Percentiles rank a stretch among this genome's conserved stretches.
Evolutionary conservation across 2,113 vertebrate genomes (phyloP).

Genomic region (Ailurus styani): DNA sequence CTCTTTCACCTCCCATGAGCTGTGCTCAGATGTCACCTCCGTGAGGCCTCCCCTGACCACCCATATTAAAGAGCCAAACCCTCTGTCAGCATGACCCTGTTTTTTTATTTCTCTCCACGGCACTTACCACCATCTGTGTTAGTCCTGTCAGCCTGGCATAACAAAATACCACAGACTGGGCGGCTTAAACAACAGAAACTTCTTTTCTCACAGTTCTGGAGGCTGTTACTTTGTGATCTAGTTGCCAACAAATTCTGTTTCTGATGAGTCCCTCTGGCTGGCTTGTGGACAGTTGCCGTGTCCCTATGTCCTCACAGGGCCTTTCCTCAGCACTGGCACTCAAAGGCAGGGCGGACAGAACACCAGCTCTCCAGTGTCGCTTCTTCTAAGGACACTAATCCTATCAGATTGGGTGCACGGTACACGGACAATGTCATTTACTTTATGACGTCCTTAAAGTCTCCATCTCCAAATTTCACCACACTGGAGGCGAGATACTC

Average conservation of each 20-base stretch:
- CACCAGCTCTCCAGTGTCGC: background rate
- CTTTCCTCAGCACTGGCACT: background rate
- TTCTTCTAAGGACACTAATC: background rate
- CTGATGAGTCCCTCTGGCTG: background rate
- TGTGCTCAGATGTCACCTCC: background rate
- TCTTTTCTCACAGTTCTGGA: background rate
- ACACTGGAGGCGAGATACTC: background rate
- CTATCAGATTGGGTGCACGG: background rate
- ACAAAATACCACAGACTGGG: background rate
- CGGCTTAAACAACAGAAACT: background rate
- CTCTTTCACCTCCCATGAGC: background rate
- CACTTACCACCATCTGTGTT: background rate
- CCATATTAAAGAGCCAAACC: background rate
- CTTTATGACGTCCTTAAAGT: background rate
- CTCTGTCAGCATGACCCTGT: background rate
- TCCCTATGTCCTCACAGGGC: background rate
- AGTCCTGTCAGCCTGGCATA: background rate
- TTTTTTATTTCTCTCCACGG: background rate
- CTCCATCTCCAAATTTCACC: background rate
- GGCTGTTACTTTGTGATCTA: background rate
- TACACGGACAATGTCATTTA: background rate
- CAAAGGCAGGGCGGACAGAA: background rate
- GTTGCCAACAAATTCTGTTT: background rate
- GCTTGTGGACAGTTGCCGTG: background rate
- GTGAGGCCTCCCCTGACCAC: background rate